Conservation (phyloP, 2,888 invertebrate species). For the Eupithecia inturbata region DNA sequence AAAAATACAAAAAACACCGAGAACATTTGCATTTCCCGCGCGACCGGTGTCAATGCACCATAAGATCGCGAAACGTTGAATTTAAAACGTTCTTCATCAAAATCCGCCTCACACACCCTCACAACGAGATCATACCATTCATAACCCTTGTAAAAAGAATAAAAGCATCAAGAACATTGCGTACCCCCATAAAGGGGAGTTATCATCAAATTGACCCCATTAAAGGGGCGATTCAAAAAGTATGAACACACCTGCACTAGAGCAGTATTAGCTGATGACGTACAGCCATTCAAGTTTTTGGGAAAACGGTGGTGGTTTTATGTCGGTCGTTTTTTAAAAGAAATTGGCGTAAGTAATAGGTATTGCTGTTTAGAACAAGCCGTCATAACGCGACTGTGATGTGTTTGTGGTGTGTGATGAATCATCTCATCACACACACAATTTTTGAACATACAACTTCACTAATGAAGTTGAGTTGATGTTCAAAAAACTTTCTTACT, state of each 20-base stretch:
- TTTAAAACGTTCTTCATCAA: not conserved
- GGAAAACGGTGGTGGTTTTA: not conserved
- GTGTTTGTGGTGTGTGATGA: no score
- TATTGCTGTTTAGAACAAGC: no score
- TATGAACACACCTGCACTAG: conserved; percentile 25
- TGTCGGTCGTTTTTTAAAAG: not conserved
- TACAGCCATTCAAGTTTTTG: conserved; percentile 14
- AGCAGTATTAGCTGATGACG: conserved; percentile 24
- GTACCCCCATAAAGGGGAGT: conserved; percentile 19
- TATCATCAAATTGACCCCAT: conserved; percentile 30
- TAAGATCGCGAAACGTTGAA: not conserved
- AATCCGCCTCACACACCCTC: not conserved
- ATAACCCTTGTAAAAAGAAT: not conserved
- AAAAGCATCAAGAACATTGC: conserved; percentile 1
- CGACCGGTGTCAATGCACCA: no score
- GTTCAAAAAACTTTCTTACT: no score
- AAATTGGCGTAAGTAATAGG: no score
- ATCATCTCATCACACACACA: no score
- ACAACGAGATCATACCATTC: not conserved
- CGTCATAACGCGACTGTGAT: no score
- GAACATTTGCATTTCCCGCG: no score
- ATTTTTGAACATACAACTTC: no score
- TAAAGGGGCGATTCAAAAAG: conserved; percentile 24
- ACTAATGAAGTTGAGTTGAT: no score
- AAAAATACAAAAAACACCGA: no score